Base-by-base conservation (phyloP, 2,888 invertebrate species). In the Orthosia cruda region DNA sequence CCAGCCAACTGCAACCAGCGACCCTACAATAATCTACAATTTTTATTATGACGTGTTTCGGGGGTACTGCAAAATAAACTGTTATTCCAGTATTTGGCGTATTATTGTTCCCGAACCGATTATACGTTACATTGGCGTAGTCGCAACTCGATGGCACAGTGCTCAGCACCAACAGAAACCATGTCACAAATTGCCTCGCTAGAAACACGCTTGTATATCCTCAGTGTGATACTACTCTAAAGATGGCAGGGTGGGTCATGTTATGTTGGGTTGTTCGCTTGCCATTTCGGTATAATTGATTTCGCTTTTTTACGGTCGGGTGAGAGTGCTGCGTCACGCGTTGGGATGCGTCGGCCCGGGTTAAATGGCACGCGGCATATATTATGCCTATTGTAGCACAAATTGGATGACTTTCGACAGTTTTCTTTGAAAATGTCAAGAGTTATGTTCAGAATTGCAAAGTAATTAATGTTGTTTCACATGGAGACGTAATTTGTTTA, bases 241-340 rank as follows among this genome's bases (percentile, higher is more conserved):
- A 63, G 73, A 78, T 81, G 77, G 57, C 71, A 74, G 88, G 89
- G 84, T 71, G 88, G 89, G 76, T 91, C 91, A 89, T 75, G 85
- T 87, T 91, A 90, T 77, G 78, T 80, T 91, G 92, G 94, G 52
- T 87, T 86, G 82, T 86, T 85, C 91, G 92, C 91, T 91, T 93
- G 94, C 93, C 94, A 95, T 94, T 94, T 95, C 91, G 93, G 90
- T 94, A 94, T 95, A 96, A 96, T 95, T 96, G 96, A 95, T 96
- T 96, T 94, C 93, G 94, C 93, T 94, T 95, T 95, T 95, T 95
- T 93, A 95, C 94, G 95, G 94, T 93, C 91, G 93, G 93, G 89
- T 89, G 93, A 92, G 91, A 92, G 90, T 91, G 93, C 90, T 89
- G 87, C 90, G 92, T 92, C 92, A 92, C 91, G 93, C 91, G 89